These are phyloP conservation scores for Tetragonisca angustula DNA, from an alignment of 2,888 invertebrate species.

Conservation along the genomic window DNA sequence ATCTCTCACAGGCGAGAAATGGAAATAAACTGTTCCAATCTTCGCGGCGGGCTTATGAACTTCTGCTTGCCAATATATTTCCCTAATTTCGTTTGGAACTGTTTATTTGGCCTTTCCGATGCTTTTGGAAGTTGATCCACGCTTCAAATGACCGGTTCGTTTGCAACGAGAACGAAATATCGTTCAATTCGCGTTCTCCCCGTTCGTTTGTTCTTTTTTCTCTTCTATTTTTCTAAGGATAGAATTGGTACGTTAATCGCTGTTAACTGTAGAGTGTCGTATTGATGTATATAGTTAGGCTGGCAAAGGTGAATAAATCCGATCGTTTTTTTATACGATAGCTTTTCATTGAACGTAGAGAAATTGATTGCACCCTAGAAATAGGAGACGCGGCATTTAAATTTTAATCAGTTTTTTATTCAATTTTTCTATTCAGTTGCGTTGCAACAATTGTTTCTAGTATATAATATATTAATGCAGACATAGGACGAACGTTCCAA, in stretches of 20 bases:
- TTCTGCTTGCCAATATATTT: slow-evolving; percentile 4
- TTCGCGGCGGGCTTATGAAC: background rate
- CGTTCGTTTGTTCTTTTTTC: background rate
- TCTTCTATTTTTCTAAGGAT: too few species aligned
- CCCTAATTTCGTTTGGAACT: too few species aligned
- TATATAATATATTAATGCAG: too few species aligned
- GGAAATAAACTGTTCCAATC: slow-evolving; percentile 11
- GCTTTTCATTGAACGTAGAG: background rate
- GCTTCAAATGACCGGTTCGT: background rate
- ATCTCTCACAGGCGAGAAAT: background rate
- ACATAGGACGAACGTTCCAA: background rate
- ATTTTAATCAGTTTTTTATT: background rate
- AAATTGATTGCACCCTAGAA: background rate
- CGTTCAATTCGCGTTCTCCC: background rate
- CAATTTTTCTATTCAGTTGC: too few species aligned
- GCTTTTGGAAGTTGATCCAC: background rate
- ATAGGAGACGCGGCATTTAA: background rate
- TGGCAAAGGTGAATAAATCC: background rate
- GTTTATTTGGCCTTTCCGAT: slow-evolving; percentile 3
- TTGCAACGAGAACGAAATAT: background rate
- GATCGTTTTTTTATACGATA: background rate
- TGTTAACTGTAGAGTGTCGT: background rate
- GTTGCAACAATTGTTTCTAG: too few species aligned
- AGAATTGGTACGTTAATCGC: background rate
- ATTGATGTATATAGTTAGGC: background rate